Evolutionary conservation across 2,113 vertebrate species (phyloP).

Genomic region (Sylvicapra grimmia): DNA sequence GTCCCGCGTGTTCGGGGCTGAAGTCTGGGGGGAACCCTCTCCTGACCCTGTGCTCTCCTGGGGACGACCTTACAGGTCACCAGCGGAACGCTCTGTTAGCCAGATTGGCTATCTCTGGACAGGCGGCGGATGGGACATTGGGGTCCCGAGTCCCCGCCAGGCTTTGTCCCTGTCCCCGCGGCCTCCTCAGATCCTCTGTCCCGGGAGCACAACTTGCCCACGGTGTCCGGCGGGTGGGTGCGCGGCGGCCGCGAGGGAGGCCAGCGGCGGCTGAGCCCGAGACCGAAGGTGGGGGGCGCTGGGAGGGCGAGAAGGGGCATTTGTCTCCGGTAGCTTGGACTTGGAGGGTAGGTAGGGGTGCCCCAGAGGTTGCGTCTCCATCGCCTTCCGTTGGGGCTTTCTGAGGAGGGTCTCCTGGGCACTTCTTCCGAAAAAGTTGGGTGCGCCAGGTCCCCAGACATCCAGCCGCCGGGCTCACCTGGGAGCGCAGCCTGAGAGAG

Average conservation of each 20-base stretch:
- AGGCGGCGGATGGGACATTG: background rate
- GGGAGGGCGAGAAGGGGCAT: background rate
- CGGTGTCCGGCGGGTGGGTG: background rate
- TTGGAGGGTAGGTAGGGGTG: background rate
- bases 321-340: background rate
- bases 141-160: background rate
- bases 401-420: background rate
- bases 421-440: slow-evolving; percentile 10
- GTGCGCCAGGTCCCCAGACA: background rate
- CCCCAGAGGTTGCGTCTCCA: background rate
- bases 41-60: background rate
- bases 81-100: background rate
- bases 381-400: background rate
- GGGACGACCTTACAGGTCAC: background rate
- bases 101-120: background rate
- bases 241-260: background rate
- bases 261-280: background rate
- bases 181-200: background rate
- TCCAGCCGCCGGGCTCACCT: background rate
- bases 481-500: background rate
- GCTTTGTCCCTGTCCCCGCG: slow-evolving; percentile 25
- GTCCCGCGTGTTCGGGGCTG: background rate
- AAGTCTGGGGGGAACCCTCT: background rate
- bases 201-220: background rate
- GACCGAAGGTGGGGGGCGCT: no score